Evolutionary conservation across 2,113 vertebrate genomes (phyloP).

Genomic region (Gymnogyps californianus): DNA sequence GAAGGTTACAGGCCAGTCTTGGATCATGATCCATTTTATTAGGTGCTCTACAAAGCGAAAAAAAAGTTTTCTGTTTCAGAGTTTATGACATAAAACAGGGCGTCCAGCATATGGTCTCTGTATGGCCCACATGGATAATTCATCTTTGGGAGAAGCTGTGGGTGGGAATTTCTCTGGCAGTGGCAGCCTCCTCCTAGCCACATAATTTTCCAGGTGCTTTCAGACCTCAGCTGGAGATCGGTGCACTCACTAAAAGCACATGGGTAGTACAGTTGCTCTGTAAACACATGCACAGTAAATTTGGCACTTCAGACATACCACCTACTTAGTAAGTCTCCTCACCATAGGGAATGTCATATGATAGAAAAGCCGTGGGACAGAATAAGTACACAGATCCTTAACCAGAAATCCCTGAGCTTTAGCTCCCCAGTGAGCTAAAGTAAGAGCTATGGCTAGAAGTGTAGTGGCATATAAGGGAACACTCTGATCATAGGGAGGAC

Average conservation of each 20-base stretch:
- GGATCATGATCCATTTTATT: not conserved
- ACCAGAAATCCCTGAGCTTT: not conserved
- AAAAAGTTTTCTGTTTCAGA: not conserved
- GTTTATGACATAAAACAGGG: not conserved
- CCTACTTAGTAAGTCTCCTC: not conserved
- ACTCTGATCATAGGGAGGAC: not conserved
- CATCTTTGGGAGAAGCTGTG: not conserved
- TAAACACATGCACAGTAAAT: not conserved
- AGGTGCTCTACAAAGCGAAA: not conserved
- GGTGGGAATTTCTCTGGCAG: not conserved
- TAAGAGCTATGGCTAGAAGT: not conserved
- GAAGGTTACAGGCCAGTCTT: not conserved
- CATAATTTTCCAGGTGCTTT: not conserved
- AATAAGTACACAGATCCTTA: not conserved
- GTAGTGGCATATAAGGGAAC: not conserved
- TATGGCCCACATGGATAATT: not conserved
- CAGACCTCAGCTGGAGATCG: not conserved
- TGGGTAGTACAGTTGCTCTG: not conserved
- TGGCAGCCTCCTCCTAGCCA: not conserved
- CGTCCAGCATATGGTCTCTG: not conserved
- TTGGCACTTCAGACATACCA: not conserved
- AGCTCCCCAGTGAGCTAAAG: not conserved
- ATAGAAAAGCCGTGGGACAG: not conserved
- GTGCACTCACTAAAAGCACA: not conserved
- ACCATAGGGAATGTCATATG: not conserved